Evolutionary conservation across 2,888 invertebrate species (phyloP).

Genomic region (Netelia melanura): DNA sequence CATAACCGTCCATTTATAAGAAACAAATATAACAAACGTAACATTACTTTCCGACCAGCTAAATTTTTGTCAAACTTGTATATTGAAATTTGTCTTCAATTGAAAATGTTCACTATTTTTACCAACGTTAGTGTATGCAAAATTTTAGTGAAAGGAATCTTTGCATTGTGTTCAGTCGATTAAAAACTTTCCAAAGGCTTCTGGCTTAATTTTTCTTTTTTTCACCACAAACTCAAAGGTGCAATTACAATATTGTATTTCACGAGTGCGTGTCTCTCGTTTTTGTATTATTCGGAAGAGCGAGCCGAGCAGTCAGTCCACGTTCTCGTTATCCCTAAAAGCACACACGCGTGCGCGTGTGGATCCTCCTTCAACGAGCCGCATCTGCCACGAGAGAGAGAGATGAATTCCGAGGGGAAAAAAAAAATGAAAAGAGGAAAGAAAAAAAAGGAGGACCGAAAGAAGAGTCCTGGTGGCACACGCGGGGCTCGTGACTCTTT

Average conservation of each 20-base stretch:
- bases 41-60: too few species aligned
- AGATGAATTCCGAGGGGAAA: neutral
- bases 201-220: neutral
- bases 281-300: neutral
- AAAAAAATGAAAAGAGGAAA: neutral
- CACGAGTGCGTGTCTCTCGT: neutral
- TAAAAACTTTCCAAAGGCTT: neutral
- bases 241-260: neutral
- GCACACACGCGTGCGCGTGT: neutral
- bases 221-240: neutral
- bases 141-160: too few species aligned
- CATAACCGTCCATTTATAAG: too few species aligned
- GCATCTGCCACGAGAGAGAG: neutral
- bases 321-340: neutral
- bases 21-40: too few species aligned
- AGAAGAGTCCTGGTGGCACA: slow-evolving; percentile 42
- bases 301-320: neutral
- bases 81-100: too few species aligned
- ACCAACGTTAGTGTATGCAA: too few species aligned
- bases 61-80: too few species aligned
- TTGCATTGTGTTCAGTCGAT: too few species aligned
- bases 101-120: too few species aligned
- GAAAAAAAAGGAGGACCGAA: slow-evolving; percentile 19
- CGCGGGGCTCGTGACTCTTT: slow-evolving; percentile 46
- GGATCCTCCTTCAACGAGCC: neutral